Evolutionary conservation across 2,888 invertebrate species (phyloP).

Genomic region (Bursaphelenchus okinawaensis): DNA sequence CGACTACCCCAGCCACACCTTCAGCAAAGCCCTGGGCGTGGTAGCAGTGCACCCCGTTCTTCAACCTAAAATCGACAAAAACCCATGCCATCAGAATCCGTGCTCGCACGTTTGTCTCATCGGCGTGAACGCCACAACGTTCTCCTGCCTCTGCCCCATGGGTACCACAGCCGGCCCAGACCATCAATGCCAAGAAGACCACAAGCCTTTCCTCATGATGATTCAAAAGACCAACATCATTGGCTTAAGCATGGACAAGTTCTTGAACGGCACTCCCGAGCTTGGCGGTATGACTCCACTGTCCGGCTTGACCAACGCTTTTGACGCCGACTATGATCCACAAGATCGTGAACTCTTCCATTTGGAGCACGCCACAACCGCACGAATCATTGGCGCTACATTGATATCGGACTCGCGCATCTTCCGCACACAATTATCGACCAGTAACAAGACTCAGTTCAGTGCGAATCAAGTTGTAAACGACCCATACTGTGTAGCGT

Average conservation of each 20-base stretch:
- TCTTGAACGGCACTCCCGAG: slow-evolving; percentile 61
- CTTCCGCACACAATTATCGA: slow-evolving; percentile 60
- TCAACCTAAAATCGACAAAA: slow-evolving; percentile 69
- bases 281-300: slow-evolving; percentile 58
- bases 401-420: slow-evolving; percentile 49
- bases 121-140: slow-evolving; percentile 64
- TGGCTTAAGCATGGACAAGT: slow-evolving; percentile 43
- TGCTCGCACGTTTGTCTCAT: slow-evolving; percentile 88
- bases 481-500: slow-evolving; percentile 81
- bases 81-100: slow-evolving; percentile 70
- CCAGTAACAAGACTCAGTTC: slow-evolving; percentile 39
- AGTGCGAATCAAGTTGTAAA: slow-evolving; percentile 62
- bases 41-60: slow-evolving; percentile 89
- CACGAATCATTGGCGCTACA: slow-evolving; percentile 42
- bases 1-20: slow-evolving; percentile 70
- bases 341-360: slow-evolving; percentile 65
- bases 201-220: slow-evolving; percentile 80
- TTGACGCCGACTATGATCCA: slow-evolving; percentile 85
- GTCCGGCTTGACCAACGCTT: slow-evolving; percentile 66
- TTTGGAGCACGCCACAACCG: slow-evolving; percentile 53
- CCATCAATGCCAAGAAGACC: slow-evolving; percentile 65
- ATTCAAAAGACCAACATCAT: slow-evolving; percentile 85
- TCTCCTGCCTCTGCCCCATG: slow-evolving; percentile 83
- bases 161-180: slow-evolving; percentile 63
- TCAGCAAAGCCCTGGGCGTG: slow-evolving; percentile 88